Conservation (phyloP, 1,140 invertebrate species). For the Ylistrum balloti region DNA sequence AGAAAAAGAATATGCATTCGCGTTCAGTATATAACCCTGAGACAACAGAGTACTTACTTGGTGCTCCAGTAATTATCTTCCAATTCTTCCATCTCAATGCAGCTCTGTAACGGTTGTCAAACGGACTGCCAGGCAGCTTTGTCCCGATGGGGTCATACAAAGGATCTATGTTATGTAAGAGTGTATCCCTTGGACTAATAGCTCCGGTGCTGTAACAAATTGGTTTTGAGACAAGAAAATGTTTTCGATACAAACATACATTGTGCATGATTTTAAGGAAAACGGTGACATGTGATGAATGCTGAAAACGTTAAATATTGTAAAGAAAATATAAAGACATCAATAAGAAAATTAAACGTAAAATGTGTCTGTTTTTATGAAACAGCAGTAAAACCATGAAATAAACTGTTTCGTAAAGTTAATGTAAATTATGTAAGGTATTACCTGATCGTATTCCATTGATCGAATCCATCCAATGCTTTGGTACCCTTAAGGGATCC, state of each 20-base stretch:
- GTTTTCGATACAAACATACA: too few species aligned
- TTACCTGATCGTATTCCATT: slow-evolving; percentile 78
- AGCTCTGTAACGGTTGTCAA: slow-evolving; percentile 73
- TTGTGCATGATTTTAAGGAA: too few species aligned
- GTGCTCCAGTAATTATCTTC: slow-evolving; percentile 77
- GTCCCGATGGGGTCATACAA: slow-evolving; percentile 56
- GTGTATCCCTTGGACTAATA: slow-evolving; percentile 62
- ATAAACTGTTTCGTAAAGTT: too few species aligned
- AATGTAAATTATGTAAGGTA: not conserved
- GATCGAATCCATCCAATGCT: slow-evolving; percentile 75
- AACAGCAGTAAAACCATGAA: too few species aligned
- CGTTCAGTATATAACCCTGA: not conserved
- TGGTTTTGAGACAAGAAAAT: too few species aligned
- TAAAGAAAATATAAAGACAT: too few species aligned
- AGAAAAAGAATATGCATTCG: too few species aligned
- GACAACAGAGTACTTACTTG: slow-evolving; percentile 64
- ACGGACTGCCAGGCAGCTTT: slow-evolving; percentile 64
- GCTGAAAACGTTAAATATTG: too few species aligned
- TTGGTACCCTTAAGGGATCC: slow-evolving; percentile 71
- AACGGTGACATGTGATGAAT: too few species aligned
- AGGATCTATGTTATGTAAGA: slow-evolving; percentile 78
- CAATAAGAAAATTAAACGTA: too few species aligned
- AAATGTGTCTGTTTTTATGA: not conserved
- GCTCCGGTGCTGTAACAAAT: not conserved
- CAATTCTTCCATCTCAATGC: slow-evolving; percentile 74